phyloP scores from a whole-genome alignment of 37 sponge, comb jelly and placozoan species.

The Petrosia ficiformis region DNA sequence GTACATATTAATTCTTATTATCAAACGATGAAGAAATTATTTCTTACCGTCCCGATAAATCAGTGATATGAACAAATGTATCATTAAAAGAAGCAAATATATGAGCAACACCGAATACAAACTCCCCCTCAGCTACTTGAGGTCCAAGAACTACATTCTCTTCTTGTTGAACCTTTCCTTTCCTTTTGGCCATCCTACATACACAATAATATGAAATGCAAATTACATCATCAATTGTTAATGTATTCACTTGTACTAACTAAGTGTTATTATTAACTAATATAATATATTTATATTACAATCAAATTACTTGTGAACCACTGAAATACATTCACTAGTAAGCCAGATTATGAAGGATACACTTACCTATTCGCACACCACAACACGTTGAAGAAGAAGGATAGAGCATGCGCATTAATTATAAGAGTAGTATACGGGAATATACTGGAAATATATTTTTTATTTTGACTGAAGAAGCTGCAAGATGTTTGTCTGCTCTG shows the following conservation, averaged over 20 bases:
- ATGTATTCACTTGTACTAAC: too few species aligned
- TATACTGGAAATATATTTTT: too few species aligned
- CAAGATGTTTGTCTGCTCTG: too few species aligned
- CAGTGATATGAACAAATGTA: constrained; percentile 99
- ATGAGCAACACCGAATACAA: constrained; percentile 98
- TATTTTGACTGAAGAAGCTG: too few species aligned
- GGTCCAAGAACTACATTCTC: constrained; percentile 91
- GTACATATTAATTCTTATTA: constrained; percentile 1
- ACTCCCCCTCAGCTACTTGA: constrained; percentile 88
- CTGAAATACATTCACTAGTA: too few species aligned
- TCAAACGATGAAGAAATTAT: not conserved
- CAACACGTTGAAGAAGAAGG: too few species aligned
- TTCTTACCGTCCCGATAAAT: constrained; percentile 89
- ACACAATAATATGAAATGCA: not conserved
- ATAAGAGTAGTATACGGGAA: too few species aligned
- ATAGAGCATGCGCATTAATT: too few species aligned
- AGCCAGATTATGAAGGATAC: too few species aligned
- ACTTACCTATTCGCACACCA: too few species aligned
- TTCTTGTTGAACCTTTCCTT: constrained; percentile 86
- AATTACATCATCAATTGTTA: not conserved
- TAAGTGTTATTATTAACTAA: not conserved
- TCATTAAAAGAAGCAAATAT: constrained; percentile 99
- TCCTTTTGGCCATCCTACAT: constrained; percentile 77
- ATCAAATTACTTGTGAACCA: not conserved
- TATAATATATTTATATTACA: too few species aligned